Percentiles rank a stretch among this genome's conserved stretches.
These are phyloP conservation scores for Podotricha telesiphe DNA, from an alignment of 2,888 invertebrate genomes.

Conservation along the genomic window DNA sequence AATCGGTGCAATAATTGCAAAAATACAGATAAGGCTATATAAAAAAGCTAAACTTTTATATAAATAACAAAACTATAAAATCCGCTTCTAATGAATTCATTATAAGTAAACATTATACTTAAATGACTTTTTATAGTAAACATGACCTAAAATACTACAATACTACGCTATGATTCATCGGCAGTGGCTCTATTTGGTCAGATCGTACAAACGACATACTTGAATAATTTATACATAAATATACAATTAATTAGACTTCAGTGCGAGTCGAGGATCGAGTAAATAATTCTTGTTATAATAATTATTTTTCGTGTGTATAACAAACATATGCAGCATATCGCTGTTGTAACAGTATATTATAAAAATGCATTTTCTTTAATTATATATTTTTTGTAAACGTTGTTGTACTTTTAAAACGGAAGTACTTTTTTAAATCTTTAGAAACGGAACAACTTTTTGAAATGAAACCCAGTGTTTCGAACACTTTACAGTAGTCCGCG, in stretches of 20 bases:
- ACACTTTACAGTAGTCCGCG: too few relatives aligned
- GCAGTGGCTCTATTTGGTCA: conserved; percentile 32
- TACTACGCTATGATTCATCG: conserved; percentile 31
- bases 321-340: background rate
- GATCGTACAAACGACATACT: conserved; percentile 24
- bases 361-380: too few relatives aligned
- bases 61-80: background rate
- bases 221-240: conserved; percentile 29
- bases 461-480: too few relatives aligned
- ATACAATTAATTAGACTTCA: conserved; percentile 6
- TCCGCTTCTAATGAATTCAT: background rate
- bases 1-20: background rate
- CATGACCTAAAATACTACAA: conserved; percentile 24
- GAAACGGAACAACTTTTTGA: too few relatives aligned
- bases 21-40: background rate
- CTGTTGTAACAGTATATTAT: background rate
- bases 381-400: too few relatives aligned
- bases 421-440: too few relatives aligned
- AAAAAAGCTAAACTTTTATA: too few relatives aligned
- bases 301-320: background rate
- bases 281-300: conserved; percentile 7
- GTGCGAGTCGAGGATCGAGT: background rate
- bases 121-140: conserved; percentile 14
- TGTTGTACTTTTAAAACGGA: too few relatives aligned
- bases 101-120: background rate